Evolutionary conservation across 2,113 vertebrate species (phyloP), one percentile per base, ranked within the genome.

Genomic region (Dissostichus mawsoni): DNA sequence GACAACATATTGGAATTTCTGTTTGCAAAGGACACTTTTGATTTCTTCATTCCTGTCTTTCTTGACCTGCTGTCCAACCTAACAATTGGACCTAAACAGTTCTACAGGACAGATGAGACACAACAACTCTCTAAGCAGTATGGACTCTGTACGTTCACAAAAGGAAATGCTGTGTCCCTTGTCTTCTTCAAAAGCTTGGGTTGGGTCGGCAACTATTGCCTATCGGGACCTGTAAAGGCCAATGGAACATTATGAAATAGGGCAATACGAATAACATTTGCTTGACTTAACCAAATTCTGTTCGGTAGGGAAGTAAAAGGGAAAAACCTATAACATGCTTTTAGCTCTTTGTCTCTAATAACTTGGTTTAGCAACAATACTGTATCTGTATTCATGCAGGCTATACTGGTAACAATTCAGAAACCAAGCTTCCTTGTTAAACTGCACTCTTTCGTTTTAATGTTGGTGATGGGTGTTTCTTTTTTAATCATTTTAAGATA

Each of bases 401-500:
- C 10, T n/a, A 11, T 23, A 50, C 5, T 59, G 20, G 55, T 78
- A n/a, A 44, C 20, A 71, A 51, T 74, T 57, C 20, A 74, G 59
- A 74, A 77, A 66, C 51, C 57, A 25, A 12, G 33, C 67, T 50
- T 68, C 45, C 67, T 45, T 80, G 64, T 50, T 33, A 20, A 77
- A 64, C 61, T 74, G n/a, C 23, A 16, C 47, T 63, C 7, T 63
- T 11, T 64, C 12, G 55, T 68, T 56, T 56, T 76, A 36, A 11
- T 58, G 11, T 67, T 74, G 13, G 4, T 3, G 2, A 33, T 62
- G 9, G 25, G 71, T 71, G 4, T 53, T 83, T 65, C 11, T 64
- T 74, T 74, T 74, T 59, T 52, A 56, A 20, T 76, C 29, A 63
- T 86, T 80, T 61, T 0, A 63, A 81, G 55, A 45, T 56, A 14